Base-by-base conservation (phyloP, 2,888 invertebrate genomes). In the Xanthostigma xanthostigma region DNA sequence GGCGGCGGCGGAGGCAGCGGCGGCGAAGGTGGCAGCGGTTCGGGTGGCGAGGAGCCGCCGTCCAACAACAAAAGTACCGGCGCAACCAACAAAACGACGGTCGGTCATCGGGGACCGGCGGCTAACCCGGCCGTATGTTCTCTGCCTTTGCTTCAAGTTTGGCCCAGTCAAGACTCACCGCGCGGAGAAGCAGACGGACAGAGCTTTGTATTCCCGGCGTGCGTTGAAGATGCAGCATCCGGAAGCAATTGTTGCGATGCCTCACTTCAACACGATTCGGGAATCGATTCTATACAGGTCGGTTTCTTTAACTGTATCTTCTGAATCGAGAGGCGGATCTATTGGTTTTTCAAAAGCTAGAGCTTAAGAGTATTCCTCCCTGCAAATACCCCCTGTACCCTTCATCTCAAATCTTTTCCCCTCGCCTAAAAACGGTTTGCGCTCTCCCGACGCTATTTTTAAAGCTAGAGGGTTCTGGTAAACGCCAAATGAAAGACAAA, bases 281-380 rank as follows among this genome's bases (percentile, higher is more conserved):
- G 82, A 51, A 83, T 82, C 60, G 81, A 82, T 55, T 82, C 82
- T 11, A 76, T 78, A 52, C 82, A 82, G 73, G 81, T 81, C 57
- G 54, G 53, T 49, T 27, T 37, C n/a, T 4, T 36, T 8, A 8
- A 17, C 6, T 27, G 3, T 27, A 27, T 27, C 27, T 27, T 27
- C 6, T 27, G 6, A 27, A 27, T 6, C 27, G 3, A 6, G n/a
- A n/a, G n/a, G n/a, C n/a, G n/a, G n/a, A n/a, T n/a, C n/a, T n/a
- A n/a, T n/a, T n/a, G 3, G 3, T 27, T 27, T 27, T 27, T 27
- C 4, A 17, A 17, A 17, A 3, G 17, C 17, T 4, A 3, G n/a
- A n/a, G n/a, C n/a, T n/a, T n/a, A n/a, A n/a, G n/a, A n/a, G 4
- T 17, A 17, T 17, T 17, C 17, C 17, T n/a, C n/a, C n/a, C n/a